phyloP scores from a whole-genome alignment of 2,113 vertebrate genomes.

The Mystacornis crossleyi region DNA sequence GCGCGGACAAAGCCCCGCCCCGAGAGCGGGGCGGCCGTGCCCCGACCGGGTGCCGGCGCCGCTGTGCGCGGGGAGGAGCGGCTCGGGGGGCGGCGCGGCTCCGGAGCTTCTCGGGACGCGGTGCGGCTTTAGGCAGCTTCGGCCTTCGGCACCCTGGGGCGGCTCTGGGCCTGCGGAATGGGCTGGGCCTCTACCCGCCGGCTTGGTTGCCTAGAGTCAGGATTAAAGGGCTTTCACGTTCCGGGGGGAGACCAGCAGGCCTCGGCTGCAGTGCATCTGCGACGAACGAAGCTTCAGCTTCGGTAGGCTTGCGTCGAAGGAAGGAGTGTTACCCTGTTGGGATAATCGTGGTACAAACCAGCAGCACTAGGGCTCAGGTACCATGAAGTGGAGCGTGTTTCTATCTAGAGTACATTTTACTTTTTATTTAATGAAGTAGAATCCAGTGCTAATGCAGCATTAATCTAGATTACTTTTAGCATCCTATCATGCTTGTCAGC shows the following conservation, averaged over 20 bases:
- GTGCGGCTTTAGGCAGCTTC: neutral
- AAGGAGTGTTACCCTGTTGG: accelerated
- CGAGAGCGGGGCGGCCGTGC: too few relatives aligned
- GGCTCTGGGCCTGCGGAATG: neutral
- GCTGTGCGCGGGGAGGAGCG: too few relatives aligned
- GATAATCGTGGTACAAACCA: neutral
- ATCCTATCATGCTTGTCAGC: neutral
- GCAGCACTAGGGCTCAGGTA: neutral
- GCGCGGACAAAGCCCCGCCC: accelerated
- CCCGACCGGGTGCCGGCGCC: too few relatives aligned
- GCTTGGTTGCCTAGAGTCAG: accelerated
- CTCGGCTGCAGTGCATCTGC: accelerated
- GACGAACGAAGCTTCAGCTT: neutral
- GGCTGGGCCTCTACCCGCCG: accelerated
- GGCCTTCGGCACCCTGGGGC: too few relatives aligned
- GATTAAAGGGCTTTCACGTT: accelerated
- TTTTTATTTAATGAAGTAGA: neutral
- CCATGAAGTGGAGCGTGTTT: accelerated
- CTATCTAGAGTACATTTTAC: accelerated
- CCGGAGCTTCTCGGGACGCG: neutral
- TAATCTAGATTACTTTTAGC: neutral
- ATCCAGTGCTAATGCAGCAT: neutral
- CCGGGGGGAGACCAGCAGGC: accelerated
- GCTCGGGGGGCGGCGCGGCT: too few relatives aligned
- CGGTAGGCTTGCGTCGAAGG: accelerated